A percentile compares a stretch with the other conserved stretches of the same genome.
phyloP scores from a whole-genome alignment of 2,113 vertebrate species.

The Thalassarche chlororhynchos region DNA sequence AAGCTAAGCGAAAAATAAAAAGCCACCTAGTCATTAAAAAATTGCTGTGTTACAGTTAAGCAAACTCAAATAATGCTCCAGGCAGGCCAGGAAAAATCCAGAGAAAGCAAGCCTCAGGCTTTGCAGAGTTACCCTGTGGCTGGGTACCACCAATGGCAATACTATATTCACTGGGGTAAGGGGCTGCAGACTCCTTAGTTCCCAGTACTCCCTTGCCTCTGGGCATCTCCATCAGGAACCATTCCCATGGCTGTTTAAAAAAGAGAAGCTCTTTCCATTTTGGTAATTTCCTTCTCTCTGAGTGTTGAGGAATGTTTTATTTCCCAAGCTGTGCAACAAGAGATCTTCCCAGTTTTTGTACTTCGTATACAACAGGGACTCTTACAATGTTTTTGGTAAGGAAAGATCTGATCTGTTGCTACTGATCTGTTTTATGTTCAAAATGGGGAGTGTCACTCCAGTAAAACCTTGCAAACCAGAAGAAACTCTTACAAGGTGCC shows the following conservation, averaged over 20 bases:
- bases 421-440: not conserved
- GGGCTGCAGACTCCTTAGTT: not conserved
- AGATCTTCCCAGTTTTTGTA: not conserved
- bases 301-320: not conserved
- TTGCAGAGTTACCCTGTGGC: not conserved
- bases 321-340: not conserved
- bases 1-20: slow-evolving; percentile 16
- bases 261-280: not conserved
- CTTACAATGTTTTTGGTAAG: not conserved
- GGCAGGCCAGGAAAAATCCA: not conserved
- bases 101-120: not conserved
- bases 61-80: not conserved
- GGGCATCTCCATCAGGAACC: not conserved
- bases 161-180: not conserved
- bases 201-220: not conserved
- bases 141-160: not conserved
- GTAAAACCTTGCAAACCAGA: not conserved
- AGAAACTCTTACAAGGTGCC: not conserved
- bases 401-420: not conserved
- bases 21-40: not conserved
- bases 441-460: not conserved
- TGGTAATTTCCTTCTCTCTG: not conserved
- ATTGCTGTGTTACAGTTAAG: not conserved
- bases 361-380: not conserved
- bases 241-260: not conserved